phyloP scores from a whole-genome alignment of 2,797 vertebrate genomes.

The Valencia hispanica region DNA sequence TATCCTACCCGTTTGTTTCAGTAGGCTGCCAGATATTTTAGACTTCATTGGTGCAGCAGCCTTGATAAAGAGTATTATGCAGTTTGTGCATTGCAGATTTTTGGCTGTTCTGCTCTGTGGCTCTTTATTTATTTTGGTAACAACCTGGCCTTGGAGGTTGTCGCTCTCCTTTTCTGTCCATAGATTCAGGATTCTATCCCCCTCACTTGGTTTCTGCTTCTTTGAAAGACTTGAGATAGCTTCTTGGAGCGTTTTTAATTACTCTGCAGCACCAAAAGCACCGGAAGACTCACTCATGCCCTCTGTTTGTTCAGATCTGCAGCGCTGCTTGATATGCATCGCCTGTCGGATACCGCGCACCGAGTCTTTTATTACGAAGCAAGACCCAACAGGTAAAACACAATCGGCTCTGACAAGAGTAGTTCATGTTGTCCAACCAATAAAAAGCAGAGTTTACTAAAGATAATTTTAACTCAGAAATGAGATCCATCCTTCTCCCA shows the following conservation, averaged over 20 bases:
- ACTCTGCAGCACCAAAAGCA: not conserved
- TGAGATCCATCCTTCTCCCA: not conserved
- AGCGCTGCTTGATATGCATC: conserved; percentile 94
- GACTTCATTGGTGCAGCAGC: conserved; percentile 3
- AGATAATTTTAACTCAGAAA: not conserved
- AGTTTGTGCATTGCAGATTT: conserved; percentile 24
- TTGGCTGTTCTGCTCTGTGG: conserved; percentile 7
- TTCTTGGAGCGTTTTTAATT: not conserved
- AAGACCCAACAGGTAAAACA: conserved; percentile 92
- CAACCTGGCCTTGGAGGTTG: conserved; percentile 4
- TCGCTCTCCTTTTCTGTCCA: not conserved
- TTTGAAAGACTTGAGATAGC: not conserved
- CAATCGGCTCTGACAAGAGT: not conserved
- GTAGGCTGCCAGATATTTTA: conserved; percentile 8
- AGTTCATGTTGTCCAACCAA: not conserved
- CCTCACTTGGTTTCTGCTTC: not conserved
- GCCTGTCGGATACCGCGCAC: conserved; percentile 89
- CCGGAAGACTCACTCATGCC: not conserved
- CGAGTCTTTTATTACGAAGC: conserved; percentile 95
- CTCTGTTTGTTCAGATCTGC: conserved; percentile 82
- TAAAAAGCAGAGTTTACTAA: too few relatives aligned
- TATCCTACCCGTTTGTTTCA: not conserved
- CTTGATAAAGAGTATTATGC: conserved; percentile 23
- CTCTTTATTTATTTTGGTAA: conserved; percentile 23
- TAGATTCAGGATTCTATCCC: not conserved